Conservation (phyloP, 2,113 vertebrate genomes). For the Carettochelys insculpta region DNA sequence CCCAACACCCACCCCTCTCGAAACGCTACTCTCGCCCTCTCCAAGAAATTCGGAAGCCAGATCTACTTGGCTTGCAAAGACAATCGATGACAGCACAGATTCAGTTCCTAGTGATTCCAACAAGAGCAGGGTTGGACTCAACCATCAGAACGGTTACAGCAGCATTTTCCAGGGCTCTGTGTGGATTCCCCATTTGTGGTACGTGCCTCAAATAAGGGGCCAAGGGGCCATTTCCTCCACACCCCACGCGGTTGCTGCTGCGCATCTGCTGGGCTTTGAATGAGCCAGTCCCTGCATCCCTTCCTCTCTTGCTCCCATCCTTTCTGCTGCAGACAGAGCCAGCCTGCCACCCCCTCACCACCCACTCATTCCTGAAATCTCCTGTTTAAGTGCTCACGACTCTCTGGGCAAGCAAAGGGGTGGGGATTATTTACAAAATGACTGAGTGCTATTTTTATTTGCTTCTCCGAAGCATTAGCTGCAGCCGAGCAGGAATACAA, state of each 20-base stretch:
- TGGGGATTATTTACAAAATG: constrained; percentile 65
- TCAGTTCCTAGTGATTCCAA: fast-evolving
- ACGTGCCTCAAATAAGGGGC: neutral
- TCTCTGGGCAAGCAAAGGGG: constrained; percentile 16
- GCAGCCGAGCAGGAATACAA: constrained; percentile 43
- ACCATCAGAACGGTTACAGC: neutral
- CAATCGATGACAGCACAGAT: fast-evolving
- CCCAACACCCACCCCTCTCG: constrained; percentile 30
- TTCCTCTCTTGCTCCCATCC: neutral
- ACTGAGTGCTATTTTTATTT: constrained; percentile 68
- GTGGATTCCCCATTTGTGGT: neutral
- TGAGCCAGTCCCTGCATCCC: neutral
- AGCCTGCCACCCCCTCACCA: neutral
- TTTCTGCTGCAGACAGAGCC: neutral
- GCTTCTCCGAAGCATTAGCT: constrained; percentile 51
- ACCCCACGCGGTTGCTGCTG: neutral
- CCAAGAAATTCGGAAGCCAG: neutral
- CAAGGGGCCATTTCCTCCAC: fast-evolving
- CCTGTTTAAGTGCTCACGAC: neutral
- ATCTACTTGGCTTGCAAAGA: neutral
- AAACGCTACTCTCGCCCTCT: neutral
- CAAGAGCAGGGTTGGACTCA: fast-evolving
- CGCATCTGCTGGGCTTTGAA: fast-evolving
- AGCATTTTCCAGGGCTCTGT: neutral
- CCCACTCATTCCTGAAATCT: neutral